These are phyloP conservation scores for Eugnorisma glareosa DNA, from an alignment of 2,888 invertebrate species.

Conservation along the genomic window DNA sequence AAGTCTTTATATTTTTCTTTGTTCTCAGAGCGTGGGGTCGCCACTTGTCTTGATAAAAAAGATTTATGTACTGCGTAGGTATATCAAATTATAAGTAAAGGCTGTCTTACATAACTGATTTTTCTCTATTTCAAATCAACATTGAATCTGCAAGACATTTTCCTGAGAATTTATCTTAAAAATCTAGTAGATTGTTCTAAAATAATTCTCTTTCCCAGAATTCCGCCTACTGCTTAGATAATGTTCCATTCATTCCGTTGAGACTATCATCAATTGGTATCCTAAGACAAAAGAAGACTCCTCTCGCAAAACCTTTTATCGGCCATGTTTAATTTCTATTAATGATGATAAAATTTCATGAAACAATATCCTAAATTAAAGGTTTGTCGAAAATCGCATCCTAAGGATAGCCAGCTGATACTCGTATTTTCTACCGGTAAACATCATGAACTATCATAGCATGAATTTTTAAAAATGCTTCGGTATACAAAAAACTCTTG, in stretches of 20 bases:
- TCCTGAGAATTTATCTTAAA: not conserved
- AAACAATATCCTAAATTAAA: not conserved
- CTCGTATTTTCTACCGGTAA: not conserved
- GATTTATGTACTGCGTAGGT: not conserved
- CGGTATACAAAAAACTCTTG: not conserved
- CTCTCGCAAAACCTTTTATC: slow-evolving; percentile 5
- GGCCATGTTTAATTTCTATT: not conserved
- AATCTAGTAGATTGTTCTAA: not conserved
- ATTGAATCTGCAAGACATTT: not conserved
- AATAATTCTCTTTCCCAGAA: not conserved
- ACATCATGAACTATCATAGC: not conserved
- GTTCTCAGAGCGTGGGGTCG: too few relatives aligned
- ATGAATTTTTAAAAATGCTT: not conserved
- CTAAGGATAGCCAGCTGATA: too few relatives aligned
- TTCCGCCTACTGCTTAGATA: not conserved
- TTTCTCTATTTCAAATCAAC: not conserved
- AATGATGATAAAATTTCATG: slow-evolving; percentile 8
- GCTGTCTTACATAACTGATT: not conserved
- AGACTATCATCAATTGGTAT: not conserved
- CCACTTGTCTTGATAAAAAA: not conserved
- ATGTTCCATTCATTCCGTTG: not conserved
- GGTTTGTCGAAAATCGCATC: not conserved
- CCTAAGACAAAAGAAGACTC: slow-evolving; percentile 2
- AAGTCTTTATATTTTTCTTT: too few relatives aligned
- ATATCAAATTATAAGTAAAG: not conserved